phyloP scores from a whole-genome alignment of 2,888 invertebrate species.

The Drosophila tripunctata region DNA sequence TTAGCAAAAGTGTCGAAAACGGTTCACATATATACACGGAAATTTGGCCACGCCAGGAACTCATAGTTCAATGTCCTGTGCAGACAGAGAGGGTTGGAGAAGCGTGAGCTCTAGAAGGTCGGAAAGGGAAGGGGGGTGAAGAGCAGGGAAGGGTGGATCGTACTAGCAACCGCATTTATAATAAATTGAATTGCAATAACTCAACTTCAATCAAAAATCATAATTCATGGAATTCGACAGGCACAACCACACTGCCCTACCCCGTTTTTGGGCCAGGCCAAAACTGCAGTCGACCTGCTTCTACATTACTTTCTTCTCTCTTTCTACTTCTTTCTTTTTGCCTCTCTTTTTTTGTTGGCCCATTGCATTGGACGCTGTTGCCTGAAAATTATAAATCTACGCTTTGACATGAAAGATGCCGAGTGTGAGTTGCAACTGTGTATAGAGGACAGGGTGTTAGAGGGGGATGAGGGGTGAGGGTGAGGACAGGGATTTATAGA shows the following conservation, averaged over 20 bases:
- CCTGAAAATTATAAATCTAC: constrained; percentile 82
- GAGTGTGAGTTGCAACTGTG: constrained; percentile 19
- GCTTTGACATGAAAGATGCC: constrained; percentile 81
- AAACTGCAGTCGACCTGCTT: constrained; percentile 15
- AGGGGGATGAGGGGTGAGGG: neutral
- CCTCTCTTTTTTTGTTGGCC: constrained; percentile 44
- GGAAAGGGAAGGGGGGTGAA: neutral
- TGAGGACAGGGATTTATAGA: constrained; percentile 80
- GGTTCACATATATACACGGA: constrained; percentile 58
- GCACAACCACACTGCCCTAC: constrained; percentile 51
- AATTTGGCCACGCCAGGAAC: constrained; percentile 72
- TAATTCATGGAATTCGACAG: constrained; percentile 82
- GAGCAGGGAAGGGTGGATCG: constrained; percentile 27
- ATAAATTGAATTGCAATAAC: constrained; percentile 83
- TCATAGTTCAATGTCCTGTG: constrained; percentile 80
- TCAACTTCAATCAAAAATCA: constrained; percentile 84
- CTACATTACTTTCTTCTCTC: neutral
- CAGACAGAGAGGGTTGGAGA: constrained; percentile 52
- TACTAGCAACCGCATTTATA: constrained; percentile 77
- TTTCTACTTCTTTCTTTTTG: neutral
- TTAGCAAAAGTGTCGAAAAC: constrained; percentile 79
- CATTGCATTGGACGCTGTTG: constrained; percentile 51
- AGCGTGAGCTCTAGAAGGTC: neutral
- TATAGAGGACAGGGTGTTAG: no score
- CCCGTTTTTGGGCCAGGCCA: constrained; percentile 32